Evolutionary conservation across 2,113 vertebrate species (phyloP).

Genomic region (Chlamydotis undulata): DNA sequence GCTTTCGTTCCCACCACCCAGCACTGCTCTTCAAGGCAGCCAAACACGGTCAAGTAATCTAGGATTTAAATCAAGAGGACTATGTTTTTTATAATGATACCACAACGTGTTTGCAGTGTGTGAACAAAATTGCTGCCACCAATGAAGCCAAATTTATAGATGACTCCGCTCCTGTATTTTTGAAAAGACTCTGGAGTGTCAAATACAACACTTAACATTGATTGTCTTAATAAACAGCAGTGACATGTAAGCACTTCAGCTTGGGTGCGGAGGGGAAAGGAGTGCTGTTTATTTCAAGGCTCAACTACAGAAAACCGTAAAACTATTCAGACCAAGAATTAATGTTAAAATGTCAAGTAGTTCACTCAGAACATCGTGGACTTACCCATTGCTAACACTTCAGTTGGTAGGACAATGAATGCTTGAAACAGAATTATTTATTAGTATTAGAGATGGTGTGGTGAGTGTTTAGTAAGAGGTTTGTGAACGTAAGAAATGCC

Average conservation of each 20-base stretch:
- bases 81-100: not conserved
- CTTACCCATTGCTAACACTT: not conserved
- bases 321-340: not conserved
- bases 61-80: not conserved
- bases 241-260: not conserved
- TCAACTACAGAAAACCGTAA: not conserved
- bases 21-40: not conserved
- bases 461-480: not conserved
- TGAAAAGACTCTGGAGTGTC: not conserved
- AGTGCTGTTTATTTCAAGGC: not conserved
- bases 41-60: rapidly evolving
- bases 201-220: not conserved
- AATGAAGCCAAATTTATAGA: not conserved
- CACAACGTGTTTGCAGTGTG: not conserved
- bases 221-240: not conserved
- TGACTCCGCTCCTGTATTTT: not conserved
- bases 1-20: not conserved
- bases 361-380: not conserved
- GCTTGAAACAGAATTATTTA: slow-evolving; percentile 16
- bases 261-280: not conserved
- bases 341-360: slow-evolving; percentile 5
- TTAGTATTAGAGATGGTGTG: not conserved
- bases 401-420: not conserved
- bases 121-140: not conserved
- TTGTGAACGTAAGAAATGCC: not conserved